Evolutionary conservation across 2,797 vertebrate species (phyloP), one percentile per base, ranked within the genome.

Genomic region (Betta splendens): DNA sequence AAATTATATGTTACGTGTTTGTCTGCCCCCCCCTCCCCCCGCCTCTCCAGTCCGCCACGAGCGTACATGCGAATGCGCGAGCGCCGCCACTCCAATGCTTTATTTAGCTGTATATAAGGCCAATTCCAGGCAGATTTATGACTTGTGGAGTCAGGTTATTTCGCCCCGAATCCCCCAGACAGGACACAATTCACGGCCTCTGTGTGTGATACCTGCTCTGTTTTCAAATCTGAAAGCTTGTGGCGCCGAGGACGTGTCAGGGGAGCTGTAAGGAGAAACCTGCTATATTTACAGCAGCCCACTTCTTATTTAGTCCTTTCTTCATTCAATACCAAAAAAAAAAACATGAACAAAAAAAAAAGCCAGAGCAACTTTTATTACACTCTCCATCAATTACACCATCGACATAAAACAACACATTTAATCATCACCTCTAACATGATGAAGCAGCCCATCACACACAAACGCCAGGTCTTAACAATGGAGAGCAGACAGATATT

Each of bases 91-190:
- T 64, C 18, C 23, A 68, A 58, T 80, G 72, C 80, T 84, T 84
- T 87, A 85, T 84, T 85, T 81, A 79, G 66, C 63, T 18, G n/a
- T 78, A 60, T 82, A 68, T 75, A 80, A 80, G 71, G 81, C 79
- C 82, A 86, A 80, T 86, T 86, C 79, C 74, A 71, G 64, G 59
- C 82, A 83, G 83, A 89, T 89, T 87, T 89, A 91, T 84, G 79
- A 84, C 81, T 79, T 58, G 67, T 75, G 65, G 59, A 71, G 75
- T 81, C 59, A 51, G 79, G 74, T 81, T 85, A 73, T 87, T 88
- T 81, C 70, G 58, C 67, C n/a, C n/a, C 26, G 46, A 86, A 81
- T 84, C 69, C 77, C n/a, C 83, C 60, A 79, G 84, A 77, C 80
- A 64, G 79, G 79, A 69, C 75, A 74, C 79, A 71, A 81, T 78